These are phyloP conservation scores for Limnephilus marmoratus DNA, from an alignment of 2,888 invertebrate species.

Conservation along the genomic window DNA sequence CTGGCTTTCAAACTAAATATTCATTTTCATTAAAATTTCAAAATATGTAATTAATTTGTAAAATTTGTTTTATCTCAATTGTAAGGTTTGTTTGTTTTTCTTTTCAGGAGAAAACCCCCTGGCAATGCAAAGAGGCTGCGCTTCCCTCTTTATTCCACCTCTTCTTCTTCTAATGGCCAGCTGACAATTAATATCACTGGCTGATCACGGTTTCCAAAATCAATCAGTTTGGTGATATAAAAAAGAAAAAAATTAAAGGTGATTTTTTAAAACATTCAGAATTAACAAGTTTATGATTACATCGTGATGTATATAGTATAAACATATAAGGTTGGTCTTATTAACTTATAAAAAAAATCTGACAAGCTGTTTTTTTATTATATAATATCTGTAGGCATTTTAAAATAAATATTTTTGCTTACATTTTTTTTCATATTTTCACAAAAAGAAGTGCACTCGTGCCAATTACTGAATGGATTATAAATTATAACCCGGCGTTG, in stretches of 20 bases:
- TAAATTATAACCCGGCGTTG: not conserved
- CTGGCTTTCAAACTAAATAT: no score
- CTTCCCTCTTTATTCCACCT: slow-evolving; percentile 71
- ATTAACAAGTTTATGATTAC: not conserved
- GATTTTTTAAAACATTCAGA: not conserved
- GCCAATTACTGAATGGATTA: not conserved
- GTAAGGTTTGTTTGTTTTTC: not conserved
- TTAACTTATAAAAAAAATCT: not conserved
- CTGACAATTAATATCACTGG: slow-evolving; percentile 64
- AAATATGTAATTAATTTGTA: no score
- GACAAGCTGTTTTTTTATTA: not conserved
- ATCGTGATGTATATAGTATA: not conserved
- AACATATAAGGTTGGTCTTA: not conserved
- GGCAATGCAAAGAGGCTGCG: slow-evolving; percentile 76
- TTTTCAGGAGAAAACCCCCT: slow-evolving; percentile 76
- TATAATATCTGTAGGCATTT: not conserved
- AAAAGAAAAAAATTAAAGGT: not conserved
- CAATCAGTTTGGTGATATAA: not conserved
- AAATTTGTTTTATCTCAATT: slow-evolving; percentile 57
- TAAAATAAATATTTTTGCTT: not conserved
- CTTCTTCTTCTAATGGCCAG: slow-evolving; percentile 67
- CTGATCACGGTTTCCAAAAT: slow-evolving; percentile 18
- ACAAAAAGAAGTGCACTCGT: not conserved
- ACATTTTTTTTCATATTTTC: no score
- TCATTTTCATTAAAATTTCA: no score